These are phyloP conservation scores for human (Homo sapiens) DNA, from an alignment of 2,113 vertebrate genomes.

Conservation along the genomic window DNA sequence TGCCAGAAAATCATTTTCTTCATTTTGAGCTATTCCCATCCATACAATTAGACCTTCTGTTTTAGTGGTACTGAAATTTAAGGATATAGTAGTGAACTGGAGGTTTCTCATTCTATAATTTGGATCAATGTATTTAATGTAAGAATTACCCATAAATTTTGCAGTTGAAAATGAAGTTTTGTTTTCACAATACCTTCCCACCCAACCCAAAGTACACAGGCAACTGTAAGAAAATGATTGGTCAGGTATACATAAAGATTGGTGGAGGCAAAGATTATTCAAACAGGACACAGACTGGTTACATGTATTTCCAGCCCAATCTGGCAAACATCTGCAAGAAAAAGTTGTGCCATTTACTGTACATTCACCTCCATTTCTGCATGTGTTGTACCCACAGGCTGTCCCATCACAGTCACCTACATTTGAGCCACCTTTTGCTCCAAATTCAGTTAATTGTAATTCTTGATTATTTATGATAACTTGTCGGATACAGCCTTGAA, in stretches of 20 bases:
- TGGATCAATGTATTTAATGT: slow-evolving; percentile 88
- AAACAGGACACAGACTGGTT: slow-evolving; percentile 84
- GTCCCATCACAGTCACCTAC: slow-evolving; percentile 92
- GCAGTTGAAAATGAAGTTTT: slow-evolving; percentile 81
- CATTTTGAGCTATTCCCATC: slow-evolving; percentile 88
- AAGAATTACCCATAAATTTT: slow-evolving; percentile 87
- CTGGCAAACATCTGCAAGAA: slow-evolving; percentile 84
- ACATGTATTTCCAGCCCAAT: slow-evolving; percentile 86
- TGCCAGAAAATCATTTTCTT: slow-evolving; percentile 91
- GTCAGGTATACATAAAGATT: slow-evolving; percentile 83
- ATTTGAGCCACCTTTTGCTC: slow-evolving; percentile 86
- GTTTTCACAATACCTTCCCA: slow-evolving; percentile 85
- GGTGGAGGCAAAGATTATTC: slow-evolving; percentile 82
- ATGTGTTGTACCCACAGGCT: slow-evolving; percentile 88
- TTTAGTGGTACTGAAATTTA: slow-evolving; percentile 86
- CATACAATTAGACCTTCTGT: slow-evolving; percentile 86
- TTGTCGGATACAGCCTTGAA: slow-evolving; percentile 89
- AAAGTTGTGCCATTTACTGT: slow-evolving; percentile 73
- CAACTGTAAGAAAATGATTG: slow-evolving; percentile 84
- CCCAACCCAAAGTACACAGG: slow-evolving; percentile 87
- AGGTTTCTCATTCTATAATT: slow-evolving; percentile 85
- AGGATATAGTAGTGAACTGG: slow-evolving; percentile 83
- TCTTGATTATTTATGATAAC: slow-evolving; percentile 85
- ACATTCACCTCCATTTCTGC: slow-evolving; percentile 87
- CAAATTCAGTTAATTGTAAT: slow-evolving; percentile 86